phyloP scores from a whole-genome alignment of 2,888 invertebrate genomes.

The Sinotaia quadrata region DNA sequence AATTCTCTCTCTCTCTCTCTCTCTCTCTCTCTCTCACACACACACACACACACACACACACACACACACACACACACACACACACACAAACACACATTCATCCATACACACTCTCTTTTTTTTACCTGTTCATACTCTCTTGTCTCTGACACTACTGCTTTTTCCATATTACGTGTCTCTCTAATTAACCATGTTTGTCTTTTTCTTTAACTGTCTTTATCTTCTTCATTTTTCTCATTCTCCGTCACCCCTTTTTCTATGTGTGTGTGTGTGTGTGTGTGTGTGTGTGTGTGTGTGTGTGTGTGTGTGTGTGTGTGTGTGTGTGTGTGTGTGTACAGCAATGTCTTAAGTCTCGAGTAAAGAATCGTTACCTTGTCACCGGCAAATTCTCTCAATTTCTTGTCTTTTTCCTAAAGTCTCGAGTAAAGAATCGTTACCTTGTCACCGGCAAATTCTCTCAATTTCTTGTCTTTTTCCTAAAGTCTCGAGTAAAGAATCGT shows the following conservation, averaged over 20 bases:
- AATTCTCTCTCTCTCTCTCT: background rate
- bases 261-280: background rate
- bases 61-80: background rate
- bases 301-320: background rate
- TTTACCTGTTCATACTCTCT: background rate
- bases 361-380: too few relatives aligned
- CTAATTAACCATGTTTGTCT: background rate
- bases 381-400: too few relatives aligned
- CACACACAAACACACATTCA: background rate
- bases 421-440: too few relatives aligned
- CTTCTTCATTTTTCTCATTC: background rate
- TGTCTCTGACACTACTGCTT: background rate
- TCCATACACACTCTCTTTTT: background rate
- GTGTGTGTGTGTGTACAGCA: slow-evolving; percentile 4
- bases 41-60: background rate
- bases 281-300: background rate
- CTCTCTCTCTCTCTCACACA: background rate
- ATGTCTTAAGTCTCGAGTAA: too few relatives aligned
- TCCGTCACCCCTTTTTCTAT: background rate
- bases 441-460: too few relatives aligned
- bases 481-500: too few relatives aligned
- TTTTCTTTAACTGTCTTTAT: background rate
- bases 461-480: too few relatives aligned
- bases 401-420: too few relatives aligned
- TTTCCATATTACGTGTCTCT: background rate